A percentile compares a stretch with the other conserved stretches of the same genome.
Evolutionary conservation across 2,113 vertebrate species (phyloP).

Genomic region (Macaca fascicularis): T2T-MFA8v1.1 NC_088375.1:229305001-229305500

Average conservation of each 20-base stretch:
- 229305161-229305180: not conserved
- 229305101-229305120: not conserved
- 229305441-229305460: not conserved
- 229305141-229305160: not conserved
- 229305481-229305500: no score
- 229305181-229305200: no score
- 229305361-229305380: not conserved
- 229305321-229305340: not conserved
- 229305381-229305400: not conserved
- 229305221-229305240: not conserved
- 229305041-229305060: no score
- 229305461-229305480: no score
- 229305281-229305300: not conserved
- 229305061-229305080: not conserved
- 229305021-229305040: not conserved
- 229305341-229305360: not conserved
- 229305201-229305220: not conserved
- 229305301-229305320: not conserved
- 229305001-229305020: accelerated
- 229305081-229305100: no score
- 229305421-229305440: not conserved
- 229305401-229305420: not conserved
- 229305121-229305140: accelerated
- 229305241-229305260: not conserved
- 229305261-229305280: not conserved